Conservation (phyloP, 2,113 vertebrate species). For the Trematocara marginatum region DNA sequence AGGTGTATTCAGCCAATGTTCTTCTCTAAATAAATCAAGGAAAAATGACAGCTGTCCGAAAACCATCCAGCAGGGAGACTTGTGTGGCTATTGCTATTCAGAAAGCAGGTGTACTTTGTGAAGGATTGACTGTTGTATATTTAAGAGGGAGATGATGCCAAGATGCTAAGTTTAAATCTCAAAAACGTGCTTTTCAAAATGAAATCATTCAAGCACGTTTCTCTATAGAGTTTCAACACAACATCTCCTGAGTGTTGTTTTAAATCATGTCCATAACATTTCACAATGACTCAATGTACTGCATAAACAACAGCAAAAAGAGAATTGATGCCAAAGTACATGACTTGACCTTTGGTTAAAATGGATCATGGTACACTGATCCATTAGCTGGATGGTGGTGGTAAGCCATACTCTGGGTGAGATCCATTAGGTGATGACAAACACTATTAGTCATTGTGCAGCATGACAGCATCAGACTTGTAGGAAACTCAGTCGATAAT, state of each 20-base stretch:
- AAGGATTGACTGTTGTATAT: slow-evolving; percentile 1
- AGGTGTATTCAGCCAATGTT: background rate
- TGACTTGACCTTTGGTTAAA: slow-evolving; percentile 43
- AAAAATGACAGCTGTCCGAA: background rate
- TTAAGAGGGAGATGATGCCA: background rate
- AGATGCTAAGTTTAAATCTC: background rate
- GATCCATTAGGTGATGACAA: slow-evolving; percentile 51
- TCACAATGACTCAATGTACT: background rate
- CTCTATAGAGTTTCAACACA: background rate
- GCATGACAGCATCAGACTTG: slow-evolving; percentile 48
- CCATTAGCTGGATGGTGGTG: slow-evolving; percentile 41
- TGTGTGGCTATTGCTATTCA: background rate
- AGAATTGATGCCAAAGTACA: background rate
- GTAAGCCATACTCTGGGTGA: slow-evolving; percentile 5
- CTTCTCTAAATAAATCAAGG: background rate
- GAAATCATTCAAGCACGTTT: background rate
- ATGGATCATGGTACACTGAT: slow-evolving; percentile 22
- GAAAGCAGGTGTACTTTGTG: background rate
- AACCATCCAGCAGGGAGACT: background rate
- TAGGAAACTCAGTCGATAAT: slow-evolving; percentile 38
- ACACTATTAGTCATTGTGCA: slow-evolving; percentile 44
- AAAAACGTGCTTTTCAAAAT: background rate
- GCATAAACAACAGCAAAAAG: background rate
- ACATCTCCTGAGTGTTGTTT: background rate
- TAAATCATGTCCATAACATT: background rate